Evolutionary conservation across 2,797 vertebrate genomes (phyloP), one percentile per base, ranked within the genome.

Genomic region (Vireo griseus): DNA sequence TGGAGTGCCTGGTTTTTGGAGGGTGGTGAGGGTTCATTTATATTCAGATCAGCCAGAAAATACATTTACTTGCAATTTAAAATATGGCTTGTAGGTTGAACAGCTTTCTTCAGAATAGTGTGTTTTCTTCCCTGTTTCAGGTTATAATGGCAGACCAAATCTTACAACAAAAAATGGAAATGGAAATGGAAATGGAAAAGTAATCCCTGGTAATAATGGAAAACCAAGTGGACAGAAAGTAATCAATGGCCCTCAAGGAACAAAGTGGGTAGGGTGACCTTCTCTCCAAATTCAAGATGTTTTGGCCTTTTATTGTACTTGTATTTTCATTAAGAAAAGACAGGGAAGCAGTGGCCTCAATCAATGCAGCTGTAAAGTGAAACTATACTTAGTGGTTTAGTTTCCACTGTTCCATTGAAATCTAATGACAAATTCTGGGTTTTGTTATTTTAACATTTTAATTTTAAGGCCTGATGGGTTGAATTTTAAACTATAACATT

Each of bases 191-290:
- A 98, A 98, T 92, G 98, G 98, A 82, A 98, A 98, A 97, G 96
- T 97, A 39, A 83, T 94, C 39, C 92, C 98, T 40, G 95, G 95
- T 95, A 97, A 97, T 96, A 98, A 96, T n/a, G 98, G 97, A 90
- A 99, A 99, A 93, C 97, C 97, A 20, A 97, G 86, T 11, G 98
- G 98, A 97, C 98, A 98, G 66, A 99, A 97, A 97, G 96, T 98
- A 95, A 99, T 99, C 97, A 99, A 98, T 94, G 99, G 99, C 58
- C 99, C 99, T 87, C 98, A 99, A 98, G 99, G 99, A 98, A 98
- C 97, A 92, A 99, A 98, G 98, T 99, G 99, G 99, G 99, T 99
- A 98, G 96, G 98, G 98, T 97, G 92, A 97, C 89, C 76, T 97
- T 98, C 94, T 97, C 94, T 97, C 66, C 84, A 95, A 91, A 89